Evolutionary conservation across 2,113 vertebrate species (phyloP).

Genomic region (Phaethornis superciliosus): DNA sequence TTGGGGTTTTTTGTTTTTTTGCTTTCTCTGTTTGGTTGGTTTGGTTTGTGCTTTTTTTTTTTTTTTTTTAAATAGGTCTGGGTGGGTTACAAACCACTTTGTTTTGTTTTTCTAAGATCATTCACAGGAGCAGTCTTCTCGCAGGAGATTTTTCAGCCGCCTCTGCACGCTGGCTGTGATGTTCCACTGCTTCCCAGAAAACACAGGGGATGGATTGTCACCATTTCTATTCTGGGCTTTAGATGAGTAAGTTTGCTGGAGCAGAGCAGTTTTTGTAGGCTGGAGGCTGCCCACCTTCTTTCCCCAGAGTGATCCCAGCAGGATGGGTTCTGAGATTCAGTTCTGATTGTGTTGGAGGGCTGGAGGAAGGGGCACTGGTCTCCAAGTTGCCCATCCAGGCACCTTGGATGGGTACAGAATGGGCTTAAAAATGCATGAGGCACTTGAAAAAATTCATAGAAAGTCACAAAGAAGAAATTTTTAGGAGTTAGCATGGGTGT

Average conservation of each 20-base stretch:
- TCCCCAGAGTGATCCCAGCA: fast-evolving
- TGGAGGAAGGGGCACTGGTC: not conserved
- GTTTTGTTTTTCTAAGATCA: not conserved
- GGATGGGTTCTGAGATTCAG: fast-evolving
- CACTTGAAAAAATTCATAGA: too few species aligned
- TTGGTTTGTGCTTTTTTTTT: too few species aligned
- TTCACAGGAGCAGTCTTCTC: not conserved
- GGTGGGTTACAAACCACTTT: not conserved
- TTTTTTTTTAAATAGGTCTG: not conserved
- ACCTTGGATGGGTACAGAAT: fast-evolving
- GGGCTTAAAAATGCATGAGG: fast-evolving
- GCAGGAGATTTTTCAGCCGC: not conserved
- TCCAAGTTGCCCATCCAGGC: fast-evolving
- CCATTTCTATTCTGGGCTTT: not conserved
- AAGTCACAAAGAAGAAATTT: not conserved
- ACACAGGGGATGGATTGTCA: not conserved
- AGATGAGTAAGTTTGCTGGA: not conserved
- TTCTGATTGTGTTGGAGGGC: not conserved
- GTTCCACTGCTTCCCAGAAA: not conserved
- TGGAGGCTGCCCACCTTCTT: not conserved
- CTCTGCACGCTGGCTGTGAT: not conserved
- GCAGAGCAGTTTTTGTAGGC: not conserved
- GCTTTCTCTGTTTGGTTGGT: too few species aligned
- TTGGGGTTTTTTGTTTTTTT: too few species aligned
- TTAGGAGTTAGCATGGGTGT: too few species aligned